Evolutionary conservation across 2,888 invertebrate genomes (phyloP), one percentile per base, ranked within the genome.

Genomic region (Lasioglossum calceatum): DNA sequence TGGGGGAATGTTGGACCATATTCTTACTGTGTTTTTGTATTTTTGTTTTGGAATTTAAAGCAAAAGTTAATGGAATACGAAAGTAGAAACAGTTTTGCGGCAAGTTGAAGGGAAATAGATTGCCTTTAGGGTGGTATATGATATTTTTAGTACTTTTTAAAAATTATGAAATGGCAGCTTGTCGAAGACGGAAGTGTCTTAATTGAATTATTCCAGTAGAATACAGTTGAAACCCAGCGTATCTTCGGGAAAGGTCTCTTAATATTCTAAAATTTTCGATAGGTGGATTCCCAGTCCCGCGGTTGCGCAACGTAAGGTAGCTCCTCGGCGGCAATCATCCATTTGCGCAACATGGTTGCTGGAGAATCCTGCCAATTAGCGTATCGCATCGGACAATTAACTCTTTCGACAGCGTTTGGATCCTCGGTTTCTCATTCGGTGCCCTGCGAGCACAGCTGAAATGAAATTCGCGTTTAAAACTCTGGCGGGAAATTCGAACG

Each of bases 341-440:
- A 36, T 67, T 67, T 67, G 67, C 67, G 67, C 67, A 67, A 67
- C 67, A 67, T 14, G 19, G 36, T 67, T 67, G 19, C 67, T 16
- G 8, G 19, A 67, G 36, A 32, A 36, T 67, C 36, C 19, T 67
- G 19, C 36, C 67, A 67, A 67, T 67, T 67, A 67, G 23, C 19
- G 67, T 36, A 32, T 67, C 67, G 67, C 36, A 67, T 67, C 67
- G 67, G 67, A 23, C 67, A 67, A 67, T 67, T 67, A 36, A 67
- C 36, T 67, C 23, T 67, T 67, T 67, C 67, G 36, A 7, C 36
- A 67, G 19, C 36, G 19, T 67, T 10, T 19, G 67, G 67, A 32
- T 27, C 61, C 67, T 8, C 36, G 36, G 67, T 19, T 19, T 67
- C 36, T 23, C 67, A 36, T 36, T 32, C 19, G 36, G 8, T 10